Evolutionary conservation across 2,113 vertebrate genomes (phyloP).

Genomic region (Raphicerus campestris): DNA sequence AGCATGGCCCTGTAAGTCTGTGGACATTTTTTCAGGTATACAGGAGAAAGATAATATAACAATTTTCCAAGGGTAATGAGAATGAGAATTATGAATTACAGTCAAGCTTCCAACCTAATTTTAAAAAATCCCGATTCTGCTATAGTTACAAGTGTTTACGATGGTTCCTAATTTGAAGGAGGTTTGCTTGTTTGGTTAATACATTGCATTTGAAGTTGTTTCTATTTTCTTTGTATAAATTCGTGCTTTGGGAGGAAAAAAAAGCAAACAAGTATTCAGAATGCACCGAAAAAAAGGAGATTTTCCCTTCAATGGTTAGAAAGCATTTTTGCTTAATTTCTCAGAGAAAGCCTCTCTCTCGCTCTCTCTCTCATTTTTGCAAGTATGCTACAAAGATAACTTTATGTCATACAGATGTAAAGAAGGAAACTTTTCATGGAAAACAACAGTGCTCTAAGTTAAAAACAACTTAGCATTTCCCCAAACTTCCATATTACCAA

Average conservation of each 20-base stretch:
- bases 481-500: slow-evolving; percentile 48
- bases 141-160: slow-evolving; percentile 26
- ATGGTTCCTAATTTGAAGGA: slow-evolving; percentile 43
- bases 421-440: slow-evolving; percentile 56
- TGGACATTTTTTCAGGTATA: slow-evolving; percentile 39
- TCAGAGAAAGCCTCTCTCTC: slow-evolving; percentile 24
- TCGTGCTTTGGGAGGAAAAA: slow-evolving; percentile 7
- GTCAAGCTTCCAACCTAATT: slow-evolving; percentile 1
- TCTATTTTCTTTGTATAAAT: slow-evolving; percentile 57
- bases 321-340: slow-evolving; percentile 21
- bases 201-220: slow-evolving; percentile 47
- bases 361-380: slow-evolving; percentile 36
- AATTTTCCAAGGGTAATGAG: slow-evolving; percentile 16
- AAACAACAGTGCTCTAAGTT: slow-evolving; percentile 39
- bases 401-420: slow-evolving; percentile 29
- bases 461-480: slow-evolving; percentile 37
- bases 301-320: background rate
- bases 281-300: background rate
- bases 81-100: slow-evolving; percentile 44
- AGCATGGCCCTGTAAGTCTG: background rate
- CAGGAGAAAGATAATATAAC: slow-evolving; percentile 23
- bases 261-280: background rate
- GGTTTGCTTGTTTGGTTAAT: slow-evolving; percentile 37
- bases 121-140: background rate
- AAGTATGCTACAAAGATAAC: slow-evolving; percentile 36